Evolutionary conservation across 2,888 invertebrate genomes (phyloP), one percentile per base, ranked within the genome.

Genomic region (Tanypteryx hageni): DNA sequence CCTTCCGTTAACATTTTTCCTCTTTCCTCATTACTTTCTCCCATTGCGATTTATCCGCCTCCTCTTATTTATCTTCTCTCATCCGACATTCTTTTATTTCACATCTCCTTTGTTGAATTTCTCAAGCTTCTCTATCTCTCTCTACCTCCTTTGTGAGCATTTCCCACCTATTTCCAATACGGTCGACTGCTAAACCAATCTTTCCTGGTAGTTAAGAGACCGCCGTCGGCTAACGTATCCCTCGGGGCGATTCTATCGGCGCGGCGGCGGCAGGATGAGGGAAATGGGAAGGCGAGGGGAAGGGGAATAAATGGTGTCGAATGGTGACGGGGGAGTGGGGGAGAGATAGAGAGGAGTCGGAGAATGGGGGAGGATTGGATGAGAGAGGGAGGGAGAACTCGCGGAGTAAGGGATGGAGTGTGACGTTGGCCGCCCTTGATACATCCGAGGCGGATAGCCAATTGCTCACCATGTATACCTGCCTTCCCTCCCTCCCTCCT

Each of bases 191-290:
- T 58, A 59, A 85, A 59, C 57, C 85, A 59, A 86, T 58, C 58
- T 86, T 59, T n/a, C 58, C 58, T 16, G 85, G 85, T 58, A 11
- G 85, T 86, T 86, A 59, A 86, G 27, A 86, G 58, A 68, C 27
- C 85, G 85, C 85, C 22, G 27, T 22, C 85, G 59, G 59, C 8
- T 7, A 31, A 8, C 27, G 16, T 22, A 22, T 59, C 14, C 85
- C 59, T 22, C 11, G 22, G 44, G 85, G 85, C 85, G 57, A 59
- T 86, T 86, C 82, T 44, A 44, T 27, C 14, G 82, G 82, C 57
- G 82, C 14, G 82, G 82, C 57, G 58, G 85, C 11, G 59, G 59
- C 58, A 86, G 85, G 85, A 58, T 14, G 59, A 85, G n/a, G n/a
- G n/a, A n/a, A n/a, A n/a, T n/a, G n/a, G n/a, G n/a, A n/a, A n/a